Evolutionary conservation across 2,797 vertebrate species (phyloP).

Genomic region (Acridotheres tristis): DNA sequence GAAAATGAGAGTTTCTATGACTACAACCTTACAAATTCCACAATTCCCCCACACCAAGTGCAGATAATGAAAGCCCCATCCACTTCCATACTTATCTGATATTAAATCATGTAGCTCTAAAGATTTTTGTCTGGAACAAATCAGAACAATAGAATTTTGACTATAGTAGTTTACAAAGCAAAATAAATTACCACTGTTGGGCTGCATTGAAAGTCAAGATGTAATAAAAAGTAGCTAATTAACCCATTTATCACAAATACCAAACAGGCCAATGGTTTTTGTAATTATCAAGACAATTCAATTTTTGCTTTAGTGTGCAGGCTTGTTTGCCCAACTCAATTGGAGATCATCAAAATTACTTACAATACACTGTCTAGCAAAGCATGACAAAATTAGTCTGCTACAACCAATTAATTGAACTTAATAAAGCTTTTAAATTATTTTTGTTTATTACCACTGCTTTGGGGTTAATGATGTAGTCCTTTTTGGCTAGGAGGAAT

Average conservation of each 20-base stretch:
- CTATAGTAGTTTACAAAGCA: conserved; percentile 21
- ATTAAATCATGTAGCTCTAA: conserved; percentile 7
- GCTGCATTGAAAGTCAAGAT: conserved; percentile 13
- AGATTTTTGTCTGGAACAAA: conserved; percentile 35
- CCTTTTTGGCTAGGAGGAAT: conserved; percentile 52
- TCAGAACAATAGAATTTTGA: conserved; percentile 27
- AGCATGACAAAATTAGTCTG: conserved; percentile 76
- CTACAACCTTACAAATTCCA: neutral
- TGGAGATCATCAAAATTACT: conserved; percentile 76
- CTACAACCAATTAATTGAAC: conserved; percentile 76
- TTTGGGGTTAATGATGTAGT: conserved; percentile 69
- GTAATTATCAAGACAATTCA: conserved; percentile 76
- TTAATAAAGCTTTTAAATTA: conserved; percentile 76
- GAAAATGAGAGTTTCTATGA: neutral
- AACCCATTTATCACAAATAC: conserved; percentile 77
- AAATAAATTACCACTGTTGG: conserved; percentile 65
- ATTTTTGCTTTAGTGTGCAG: conserved; percentile 71
- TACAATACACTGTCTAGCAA: conserved; percentile 75
- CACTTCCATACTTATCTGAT: neutral
- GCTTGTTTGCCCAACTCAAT: conserved; percentile 69
- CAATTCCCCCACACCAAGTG: neutral
- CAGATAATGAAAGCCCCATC: neutral
- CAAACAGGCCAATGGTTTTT: conserved; percentile 73
- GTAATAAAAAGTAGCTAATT: conserved; percentile 67
- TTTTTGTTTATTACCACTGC: conserved; percentile 72